These are phyloP conservation scores for Aphelinus certus DNA, from an alignment of 1,140 invertebrate genomes.

Conservation along the genomic window DNA sequence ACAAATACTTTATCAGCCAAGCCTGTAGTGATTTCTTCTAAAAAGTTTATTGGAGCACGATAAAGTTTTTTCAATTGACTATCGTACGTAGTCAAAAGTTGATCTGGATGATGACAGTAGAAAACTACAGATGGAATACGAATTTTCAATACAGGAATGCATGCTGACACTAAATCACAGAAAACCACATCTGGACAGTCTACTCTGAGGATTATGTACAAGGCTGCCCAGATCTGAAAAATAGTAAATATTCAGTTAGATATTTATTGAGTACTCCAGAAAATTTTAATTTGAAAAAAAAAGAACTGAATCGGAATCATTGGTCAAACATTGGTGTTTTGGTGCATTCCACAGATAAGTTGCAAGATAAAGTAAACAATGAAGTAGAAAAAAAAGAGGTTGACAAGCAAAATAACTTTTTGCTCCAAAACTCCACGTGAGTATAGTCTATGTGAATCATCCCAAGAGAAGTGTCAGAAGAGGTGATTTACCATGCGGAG, in stretches of 20 bases:
- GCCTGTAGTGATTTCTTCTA: conserved; percentile 90
- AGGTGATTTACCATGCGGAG: conserved; percentile 82
- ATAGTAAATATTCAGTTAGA: conserved; percentile 5
- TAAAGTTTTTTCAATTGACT: conserved; percentile 82
- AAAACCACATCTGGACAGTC: conserved; percentile 85
- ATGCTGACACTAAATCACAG: conserved; percentile 91
- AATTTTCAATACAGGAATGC: conserved; percentile 83
- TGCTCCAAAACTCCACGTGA: too few relatives aligned
- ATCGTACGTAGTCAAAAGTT: conserved; percentile 79
- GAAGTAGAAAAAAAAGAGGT: too few relatives aligned
- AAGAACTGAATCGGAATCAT: too few relatives aligned
- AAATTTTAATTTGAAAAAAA: too few relatives aligned
- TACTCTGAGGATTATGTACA: conserved; percentile 56
- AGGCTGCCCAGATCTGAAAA: conserved; percentile 58
- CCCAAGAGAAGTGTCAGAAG: too few relatives aligned
- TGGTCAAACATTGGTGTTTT: too few relatives aligned
- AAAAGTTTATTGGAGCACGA: conserved; percentile 87
- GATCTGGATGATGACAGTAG: conserved; percentile 99
- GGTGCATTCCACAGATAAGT: too few relatives aligned
- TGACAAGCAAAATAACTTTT: too few relatives aligned
- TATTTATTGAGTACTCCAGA: not conserved
- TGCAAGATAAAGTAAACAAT: too few relatives aligned
- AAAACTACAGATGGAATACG: conserved; percentile 81
- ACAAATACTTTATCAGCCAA: conserved; percentile 90
- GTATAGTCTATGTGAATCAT: too few relatives aligned